phyloP scores from a whole-genome alignment of 2,113 vertebrate genomes.

The Mesembrinibis cayennensis region DNA sequence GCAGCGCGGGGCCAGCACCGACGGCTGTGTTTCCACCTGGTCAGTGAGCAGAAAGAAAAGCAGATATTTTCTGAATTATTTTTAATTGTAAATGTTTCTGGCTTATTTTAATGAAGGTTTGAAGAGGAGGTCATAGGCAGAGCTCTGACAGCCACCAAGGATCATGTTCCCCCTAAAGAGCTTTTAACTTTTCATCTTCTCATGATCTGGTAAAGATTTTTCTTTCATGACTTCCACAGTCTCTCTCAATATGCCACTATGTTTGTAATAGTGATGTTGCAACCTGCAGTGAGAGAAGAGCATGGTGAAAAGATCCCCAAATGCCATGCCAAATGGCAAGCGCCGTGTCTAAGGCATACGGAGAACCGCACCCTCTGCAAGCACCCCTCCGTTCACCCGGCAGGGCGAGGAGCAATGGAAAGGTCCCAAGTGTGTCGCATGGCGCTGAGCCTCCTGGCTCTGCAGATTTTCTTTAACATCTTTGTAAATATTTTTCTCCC shows the following conservation, averaged over 20 bases:
- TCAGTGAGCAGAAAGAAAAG: background rate
- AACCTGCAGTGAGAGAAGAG: constrained; percentile 44
- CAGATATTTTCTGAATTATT: background rate
- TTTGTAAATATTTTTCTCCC: background rate
- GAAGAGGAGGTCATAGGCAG: background rate
- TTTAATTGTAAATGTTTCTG: background rate
- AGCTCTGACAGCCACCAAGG: background rate
- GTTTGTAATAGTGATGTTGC: constrained; percentile 50
- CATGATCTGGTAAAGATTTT: background rate
- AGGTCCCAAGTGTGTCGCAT: background rate
- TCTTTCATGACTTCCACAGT: background rate
- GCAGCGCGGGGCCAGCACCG: background rate
- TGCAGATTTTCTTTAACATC: background rate
- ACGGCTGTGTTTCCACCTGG: background rate
- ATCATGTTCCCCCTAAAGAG: fast-evolving
- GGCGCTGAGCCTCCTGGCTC: background rate
- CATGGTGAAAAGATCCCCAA: background rate
- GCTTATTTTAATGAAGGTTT: background rate
- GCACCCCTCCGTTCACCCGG: background rate
- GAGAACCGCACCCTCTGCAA: background rate
- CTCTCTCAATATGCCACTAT: background rate
- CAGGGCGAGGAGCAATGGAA: background rate
- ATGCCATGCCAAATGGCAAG: background rate
- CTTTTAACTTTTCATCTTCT: background rate
- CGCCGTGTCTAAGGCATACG: background rate